Evolutionary conservation across 35 echinoderm and acorn worm genomes (phyloP).

Genomic region (Stichopus chloronotus): DNA sequence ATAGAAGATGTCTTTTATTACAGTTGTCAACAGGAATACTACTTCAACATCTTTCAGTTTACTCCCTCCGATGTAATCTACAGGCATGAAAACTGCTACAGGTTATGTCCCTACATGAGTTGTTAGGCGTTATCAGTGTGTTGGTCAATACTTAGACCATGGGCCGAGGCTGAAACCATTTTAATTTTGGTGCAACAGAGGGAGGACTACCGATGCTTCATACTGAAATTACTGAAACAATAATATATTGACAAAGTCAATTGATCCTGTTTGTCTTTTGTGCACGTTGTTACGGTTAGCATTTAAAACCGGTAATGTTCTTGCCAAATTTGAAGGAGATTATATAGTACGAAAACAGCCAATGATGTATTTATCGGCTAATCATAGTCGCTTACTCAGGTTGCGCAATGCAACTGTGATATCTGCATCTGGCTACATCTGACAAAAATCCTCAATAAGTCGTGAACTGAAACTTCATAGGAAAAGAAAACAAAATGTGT

Average conservation of each 20-base stretch:
- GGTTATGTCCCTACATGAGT: too few species aligned
- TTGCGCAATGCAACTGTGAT: background rate
- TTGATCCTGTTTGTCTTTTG: background rate
- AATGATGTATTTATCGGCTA: background rate
- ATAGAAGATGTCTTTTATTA: too few species aligned
- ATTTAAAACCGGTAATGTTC: background rate
- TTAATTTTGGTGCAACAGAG: background rate
- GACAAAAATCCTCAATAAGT: background rate
- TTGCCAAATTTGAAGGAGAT: constrained; percentile 19
- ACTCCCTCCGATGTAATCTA: too few species aligned
- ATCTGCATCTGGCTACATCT: constrained; percentile 1
- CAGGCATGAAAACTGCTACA: too few species aligned
- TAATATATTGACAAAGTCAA: background rate
- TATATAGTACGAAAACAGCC: background rate
- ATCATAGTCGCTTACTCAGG: background rate
- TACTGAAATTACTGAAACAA: background rate
- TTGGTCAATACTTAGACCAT: background rate
- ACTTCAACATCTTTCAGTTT: too few species aligned
- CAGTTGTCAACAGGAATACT: too few species aligned
- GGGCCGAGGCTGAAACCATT: background rate
- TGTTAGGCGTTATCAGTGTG: too few species aligned
- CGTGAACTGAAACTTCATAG: background rate
- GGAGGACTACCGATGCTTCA: background rate
- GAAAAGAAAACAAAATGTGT: background rate
- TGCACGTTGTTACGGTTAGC: constrained; percentile 10